Evolutionary conservation across 2,797 vertebrate genomes (phyloP).

Genomic region (Eurystomus glaucurus): DNA sequence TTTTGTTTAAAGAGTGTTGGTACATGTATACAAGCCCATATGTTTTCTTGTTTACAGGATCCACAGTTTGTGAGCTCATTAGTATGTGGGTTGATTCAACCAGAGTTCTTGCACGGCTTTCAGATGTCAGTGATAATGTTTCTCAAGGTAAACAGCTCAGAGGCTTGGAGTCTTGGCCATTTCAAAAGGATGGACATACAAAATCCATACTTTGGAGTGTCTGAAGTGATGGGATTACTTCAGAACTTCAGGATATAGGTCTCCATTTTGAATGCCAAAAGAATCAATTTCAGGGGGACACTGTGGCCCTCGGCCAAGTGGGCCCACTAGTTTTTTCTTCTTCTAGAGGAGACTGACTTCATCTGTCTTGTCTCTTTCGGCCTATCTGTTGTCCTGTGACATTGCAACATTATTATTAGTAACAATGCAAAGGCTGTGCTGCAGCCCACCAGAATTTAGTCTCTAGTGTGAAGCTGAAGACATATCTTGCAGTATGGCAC

Average conservation of each 20-base stretch:
- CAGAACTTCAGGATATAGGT: neutral
- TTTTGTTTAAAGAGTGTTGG: neutral
- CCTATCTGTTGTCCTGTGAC: neutral
- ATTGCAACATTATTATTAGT: neutral
- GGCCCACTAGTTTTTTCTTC: neutral
- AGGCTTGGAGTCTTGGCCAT: neutral
- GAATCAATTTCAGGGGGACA: fast-evolving
- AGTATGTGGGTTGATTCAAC: neutral
- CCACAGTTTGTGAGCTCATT: neutral
- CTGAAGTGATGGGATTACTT: neutral
- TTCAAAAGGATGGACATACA: neutral
- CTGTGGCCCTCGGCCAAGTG: neutral
- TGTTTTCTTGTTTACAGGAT: neutral
- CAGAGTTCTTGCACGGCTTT: neutral
- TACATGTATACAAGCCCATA: neutral
- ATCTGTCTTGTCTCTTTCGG: neutral
- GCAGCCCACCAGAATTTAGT: neutral
- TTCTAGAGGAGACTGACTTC: neutral
- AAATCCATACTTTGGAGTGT: neutral
- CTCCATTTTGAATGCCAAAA: neutral
- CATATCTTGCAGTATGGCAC: neutral
- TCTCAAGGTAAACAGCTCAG: neutral
- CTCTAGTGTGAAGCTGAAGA: neutral
- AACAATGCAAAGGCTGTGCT: neutral
- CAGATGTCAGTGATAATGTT: neutral